Evolutionary conservation across 2,888 invertebrate species (phyloP), one percentile per base, ranked within the genome.

Genomic region (Nomada lathburiana): DNA sequence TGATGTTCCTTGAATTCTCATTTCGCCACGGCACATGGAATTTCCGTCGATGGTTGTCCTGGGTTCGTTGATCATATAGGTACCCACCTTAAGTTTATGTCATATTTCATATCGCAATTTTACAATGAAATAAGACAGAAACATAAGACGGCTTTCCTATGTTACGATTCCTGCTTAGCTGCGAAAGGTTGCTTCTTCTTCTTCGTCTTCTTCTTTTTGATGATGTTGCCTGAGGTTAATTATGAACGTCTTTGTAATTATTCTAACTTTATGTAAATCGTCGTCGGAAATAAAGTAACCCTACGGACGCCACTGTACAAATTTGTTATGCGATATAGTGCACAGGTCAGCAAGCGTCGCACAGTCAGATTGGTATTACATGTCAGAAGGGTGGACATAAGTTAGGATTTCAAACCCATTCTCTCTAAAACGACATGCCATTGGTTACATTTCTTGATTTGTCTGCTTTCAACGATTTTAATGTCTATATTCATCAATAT

Each of bases 71-170:
- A 91, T 91, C 86, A 92, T 93, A 92, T 92, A 94, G 93, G 91
- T 89, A 93, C 92, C 93, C 94, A 93, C 90, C 94, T 93, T 93
- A 93, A 93, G 94, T 94, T 94, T 94, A 91, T 93, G 93, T 92
- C 93, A 94, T 94, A 94, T 94, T 94, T 94, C 94, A 93, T 93
- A 93, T 93, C 90, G 89, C 85, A 92, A 92, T 89, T 92, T 88
- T 92, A 93, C 91, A 93, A 93, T 93, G 93, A 94, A 94, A 93
- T 94, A 93, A 94, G 93, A 93, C 94, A 94, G 94, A 94, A 94
- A 94, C 93, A 94, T 93, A 92, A 94, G 94, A 93, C 93, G 93
- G 93, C 93, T 93, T 91, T 92, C 93, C 93, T 93, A 93, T 93
- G 90, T 88, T 89, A 86, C 81, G 53, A 67, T 29, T 16, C 50